Evolutionary conservation across 2,113 vertebrate species (phyloP).

Genomic region (Tiliqua scincoides): DNA sequence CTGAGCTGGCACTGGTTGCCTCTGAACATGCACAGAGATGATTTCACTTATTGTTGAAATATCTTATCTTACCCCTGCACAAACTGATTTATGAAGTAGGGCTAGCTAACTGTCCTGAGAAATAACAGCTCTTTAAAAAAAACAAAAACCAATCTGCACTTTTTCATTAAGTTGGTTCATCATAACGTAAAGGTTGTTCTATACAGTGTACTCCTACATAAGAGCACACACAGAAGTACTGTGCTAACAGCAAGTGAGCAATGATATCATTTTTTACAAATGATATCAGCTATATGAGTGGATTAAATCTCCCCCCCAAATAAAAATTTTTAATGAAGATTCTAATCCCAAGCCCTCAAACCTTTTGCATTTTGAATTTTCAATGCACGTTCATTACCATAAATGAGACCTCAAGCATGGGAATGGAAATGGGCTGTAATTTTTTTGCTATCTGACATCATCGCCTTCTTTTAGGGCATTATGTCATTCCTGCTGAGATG

Average conservation of each 20-base stretch:
- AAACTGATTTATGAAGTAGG: not conserved
- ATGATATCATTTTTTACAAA: constrained; percentile 1
- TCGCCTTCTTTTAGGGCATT: constrained; percentile 85
- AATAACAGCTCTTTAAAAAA: not conserved
- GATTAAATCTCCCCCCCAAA: constrained; percentile 52
- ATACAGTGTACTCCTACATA: not conserved
- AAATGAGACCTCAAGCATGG: constrained; percentile 74
- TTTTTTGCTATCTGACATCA: constrained; percentile 85
- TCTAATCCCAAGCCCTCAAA: constrained; percentile 40
- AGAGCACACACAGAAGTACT: not conserved
- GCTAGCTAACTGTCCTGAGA: not conserved
- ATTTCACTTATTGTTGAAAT: not conserved
- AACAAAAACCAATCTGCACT: not conserved
- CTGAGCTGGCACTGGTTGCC: not conserved
- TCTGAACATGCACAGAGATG: not conserved
- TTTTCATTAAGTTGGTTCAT: not conserved
- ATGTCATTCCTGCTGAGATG: constrained; percentile 85
- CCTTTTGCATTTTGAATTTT: constrained; percentile 67
- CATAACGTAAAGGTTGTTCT: not conserved
- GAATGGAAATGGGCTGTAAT: constrained; percentile 76
- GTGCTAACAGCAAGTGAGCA: not conserved
- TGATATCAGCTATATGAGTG: constrained; percentile 2
- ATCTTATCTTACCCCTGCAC: not conserved
- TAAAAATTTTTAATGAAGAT: constrained; percentile 54
- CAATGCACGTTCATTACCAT: constrained; percentile 74